A percentile compares a stretch with the other conserved stretches of the same genome.
Evolutionary conservation across 53 echinoderm and acorn worm species (phyloP).

Genomic region (Actinopyga echinites): DNA sequence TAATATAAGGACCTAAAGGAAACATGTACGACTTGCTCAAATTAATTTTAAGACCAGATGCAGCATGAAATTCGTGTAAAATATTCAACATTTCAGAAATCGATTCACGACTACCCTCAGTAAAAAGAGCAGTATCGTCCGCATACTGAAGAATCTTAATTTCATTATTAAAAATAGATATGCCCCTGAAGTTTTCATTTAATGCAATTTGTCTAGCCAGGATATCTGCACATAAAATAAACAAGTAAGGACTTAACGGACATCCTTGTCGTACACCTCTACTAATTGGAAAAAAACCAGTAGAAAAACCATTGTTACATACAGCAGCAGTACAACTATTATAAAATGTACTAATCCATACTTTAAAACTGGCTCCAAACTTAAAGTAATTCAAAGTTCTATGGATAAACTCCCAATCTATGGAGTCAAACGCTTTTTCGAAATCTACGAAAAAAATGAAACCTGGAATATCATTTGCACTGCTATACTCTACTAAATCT

Average conservation of each 20-base stretch:
- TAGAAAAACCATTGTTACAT: constrained; percentile 7
- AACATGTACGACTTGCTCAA: too few relatives aligned
- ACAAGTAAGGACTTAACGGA: background rate
- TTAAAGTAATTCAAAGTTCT: constrained; percentile 29
- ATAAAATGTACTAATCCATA: background rate
- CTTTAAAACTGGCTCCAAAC: constrained; percentile 8
- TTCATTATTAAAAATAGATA: too few relatives aligned
- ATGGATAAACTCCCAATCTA: constrained; percentile 33
- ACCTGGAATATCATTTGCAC: background rate
- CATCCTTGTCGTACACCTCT: background rate
- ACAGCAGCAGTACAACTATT: background rate
- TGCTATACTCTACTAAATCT: constrained; percentile 18
- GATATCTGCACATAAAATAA: background rate
- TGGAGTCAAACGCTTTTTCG: constrained; percentile 42
- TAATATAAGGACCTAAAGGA: too few relatives aligned
- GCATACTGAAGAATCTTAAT: too few relatives aligned
- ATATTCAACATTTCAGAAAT: too few relatives aligned
- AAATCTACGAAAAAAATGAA: constrained; percentile 44
- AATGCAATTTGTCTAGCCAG: too few relatives aligned
- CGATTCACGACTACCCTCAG: too few relatives aligned
- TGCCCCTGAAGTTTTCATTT: too few relatives aligned
- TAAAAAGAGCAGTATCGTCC: too few relatives aligned
- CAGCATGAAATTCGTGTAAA: too few relatives aligned
- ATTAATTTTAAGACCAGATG: too few relatives aligned
- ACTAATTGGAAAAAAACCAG: background rate